A percentile compares a stretch with the other conserved stretches of the same genome.
phyloP scores from a whole-genome alignment of 2,797 vertebrate species.

The Petrocephalus sullivani region DNA sequence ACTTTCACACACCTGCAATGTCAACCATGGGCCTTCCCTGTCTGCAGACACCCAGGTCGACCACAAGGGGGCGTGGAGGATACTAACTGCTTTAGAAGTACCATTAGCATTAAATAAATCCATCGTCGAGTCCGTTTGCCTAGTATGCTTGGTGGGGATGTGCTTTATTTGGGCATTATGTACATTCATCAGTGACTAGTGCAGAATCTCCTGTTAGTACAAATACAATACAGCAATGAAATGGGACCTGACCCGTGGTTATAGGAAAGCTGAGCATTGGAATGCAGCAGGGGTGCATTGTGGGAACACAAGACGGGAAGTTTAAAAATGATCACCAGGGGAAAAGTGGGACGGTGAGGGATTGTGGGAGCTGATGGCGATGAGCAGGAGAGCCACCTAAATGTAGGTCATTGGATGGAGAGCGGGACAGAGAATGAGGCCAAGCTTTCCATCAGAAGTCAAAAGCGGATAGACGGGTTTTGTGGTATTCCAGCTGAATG shows the following conservation, averaged over 20 bases:
- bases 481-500: background rate
- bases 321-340: background rate
- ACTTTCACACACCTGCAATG: background rate
- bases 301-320: background rate
- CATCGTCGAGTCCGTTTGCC: background rate
- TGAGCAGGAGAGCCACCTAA: background rate
- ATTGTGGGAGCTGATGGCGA: background rate
- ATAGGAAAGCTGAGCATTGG: background rate
- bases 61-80: slow-evolving; percentile 5
- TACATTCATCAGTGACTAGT: background rate
- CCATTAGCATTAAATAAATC: background rate
- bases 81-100: background rate
- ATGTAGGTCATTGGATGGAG: background rate
- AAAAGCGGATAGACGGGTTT: background rate
- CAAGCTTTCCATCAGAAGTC: background rate
- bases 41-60: background rate
- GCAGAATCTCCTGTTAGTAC: background rate
- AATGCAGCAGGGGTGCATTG: background rate
- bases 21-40: background rate
- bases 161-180: slow-evolving; percentile 11
- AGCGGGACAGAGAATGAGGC: background rate
- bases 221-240: background rate
- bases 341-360: background rate
- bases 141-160: background rate
- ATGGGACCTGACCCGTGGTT: background rate